Conservation (phyloP, 1,140 invertebrate species). For the Calliphora vicina region DNA sequence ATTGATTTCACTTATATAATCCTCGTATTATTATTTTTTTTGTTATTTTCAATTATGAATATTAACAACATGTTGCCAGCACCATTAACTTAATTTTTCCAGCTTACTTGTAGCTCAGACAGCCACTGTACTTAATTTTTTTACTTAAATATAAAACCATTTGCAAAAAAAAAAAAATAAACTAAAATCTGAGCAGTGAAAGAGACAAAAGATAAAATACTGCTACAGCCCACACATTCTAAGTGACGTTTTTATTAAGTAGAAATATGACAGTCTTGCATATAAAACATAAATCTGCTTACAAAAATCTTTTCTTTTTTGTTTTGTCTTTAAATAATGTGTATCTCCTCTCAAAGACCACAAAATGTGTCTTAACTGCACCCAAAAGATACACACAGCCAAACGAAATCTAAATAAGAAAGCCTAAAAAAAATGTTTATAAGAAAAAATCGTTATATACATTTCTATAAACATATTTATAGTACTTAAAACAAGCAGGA, state of each 20-base stretch:
- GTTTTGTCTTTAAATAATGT: neutral
- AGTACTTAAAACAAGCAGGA: neutral
- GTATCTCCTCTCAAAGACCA: neutral
- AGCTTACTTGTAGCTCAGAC: no score
- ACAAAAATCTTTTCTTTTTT: neutral
- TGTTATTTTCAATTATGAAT: neutral
- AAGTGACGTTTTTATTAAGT: slow-evolving; percentile 32
- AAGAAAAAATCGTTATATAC: neutral
- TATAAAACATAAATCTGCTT: slow-evolving; percentile 19
- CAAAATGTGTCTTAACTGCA: neutral
- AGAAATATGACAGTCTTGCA: slow-evolving; percentile 26
- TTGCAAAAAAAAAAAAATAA: no score
- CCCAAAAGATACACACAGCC: neutral
- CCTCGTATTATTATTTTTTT: neutral
- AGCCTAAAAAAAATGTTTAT: neutral
- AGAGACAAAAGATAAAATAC: neutral
- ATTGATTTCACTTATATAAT: neutral
- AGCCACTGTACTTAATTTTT: neutral
- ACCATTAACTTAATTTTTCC: no score
- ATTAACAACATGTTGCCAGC: no score
- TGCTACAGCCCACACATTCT: slow-evolving; percentile 11
- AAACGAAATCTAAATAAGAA: neutral
- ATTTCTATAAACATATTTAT: neutral
- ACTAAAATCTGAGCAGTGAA: neutral
- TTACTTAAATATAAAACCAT: neutral